Base-by-base conservation (phyloP, 1,140 invertebrate genomes). In the Riptortus pedestris region DNA sequence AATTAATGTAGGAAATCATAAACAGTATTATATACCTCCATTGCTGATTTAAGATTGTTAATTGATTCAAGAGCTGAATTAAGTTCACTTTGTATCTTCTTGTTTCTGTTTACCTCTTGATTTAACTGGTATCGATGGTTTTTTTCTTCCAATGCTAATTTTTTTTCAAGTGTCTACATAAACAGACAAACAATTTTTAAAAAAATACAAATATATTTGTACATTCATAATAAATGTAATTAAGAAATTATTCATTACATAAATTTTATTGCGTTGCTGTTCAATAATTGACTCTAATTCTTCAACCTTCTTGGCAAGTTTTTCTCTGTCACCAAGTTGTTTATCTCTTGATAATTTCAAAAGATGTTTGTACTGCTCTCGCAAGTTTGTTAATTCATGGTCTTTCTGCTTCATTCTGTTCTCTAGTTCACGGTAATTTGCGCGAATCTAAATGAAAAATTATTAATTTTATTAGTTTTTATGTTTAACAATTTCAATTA, bases 321-420 rank as follows among this genome's bases (percentile, higher is more conserved):
- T 85, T 67, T 88, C 85, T 28, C 87, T 78, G 66, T 88, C 86
- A 24, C 79, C 77, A 4, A 89, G 78, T 70, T 86, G 84, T 67
- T 79, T 83, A 70, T 88, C 84, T 72, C 81, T 87, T 69, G 81
- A 85, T 7, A 88, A 73, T 67, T 83, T 78, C 57, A 81, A 71
- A 62, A 87, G 76, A 73, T 86, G 84, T 68, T 81, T 82, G 60
- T 83, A 79, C 60, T 81, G 76, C 55, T 77, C 75, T 68, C 81
- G 82, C 27, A 88, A 71, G 67, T 81, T 82, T 64, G 28, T 38
- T n/a, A 71, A 26, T 60, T 71, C 66, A 9, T 29, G 27, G 33
- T 68, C 69, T 16, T 62, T 38, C 43, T 26, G 24, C n/a, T 64
- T 67, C 16, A 70, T 61, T 48, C 58, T 68, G 9, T 62, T 43